Conservation (phyloP, 2,113 vertebrate species). For the Hippocampus zosterae region DNA sequence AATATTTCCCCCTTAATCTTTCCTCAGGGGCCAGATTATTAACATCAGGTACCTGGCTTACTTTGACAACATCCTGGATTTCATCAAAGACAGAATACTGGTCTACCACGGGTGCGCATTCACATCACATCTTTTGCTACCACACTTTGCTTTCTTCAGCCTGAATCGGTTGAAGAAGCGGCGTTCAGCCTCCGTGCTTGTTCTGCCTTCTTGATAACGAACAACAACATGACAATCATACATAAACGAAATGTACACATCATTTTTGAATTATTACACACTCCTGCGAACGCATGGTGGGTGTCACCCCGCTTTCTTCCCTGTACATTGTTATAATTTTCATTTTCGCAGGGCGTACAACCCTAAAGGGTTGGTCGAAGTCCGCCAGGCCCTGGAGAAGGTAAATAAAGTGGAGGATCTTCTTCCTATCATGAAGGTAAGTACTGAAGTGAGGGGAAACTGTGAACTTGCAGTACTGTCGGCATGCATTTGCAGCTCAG, state of each 20-base stretch:
- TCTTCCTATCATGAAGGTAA: conserved; percentile 99
- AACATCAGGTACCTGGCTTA: conserved; percentile 96
- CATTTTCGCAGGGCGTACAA: conserved; percentile 80
- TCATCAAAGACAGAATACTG: conserved; percentile 97
- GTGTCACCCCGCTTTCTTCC: no score
- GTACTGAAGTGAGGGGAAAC: conserved; percentile 2
- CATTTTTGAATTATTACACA: no score
- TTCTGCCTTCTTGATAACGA: no score
- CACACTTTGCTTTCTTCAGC: background rate
- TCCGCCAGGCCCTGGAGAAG: conserved; percentile 90
- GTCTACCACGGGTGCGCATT: conserved; percentile 88
- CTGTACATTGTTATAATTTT: background rate
- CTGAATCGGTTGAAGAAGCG: background rate
- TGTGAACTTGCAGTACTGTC: background rate
- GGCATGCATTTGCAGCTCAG: background rate
- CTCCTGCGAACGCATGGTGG: no score
- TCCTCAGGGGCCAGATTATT: conserved; percentile 88
- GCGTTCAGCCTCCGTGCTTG: no score
- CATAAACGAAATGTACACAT: no score
- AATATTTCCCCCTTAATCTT: background rate
- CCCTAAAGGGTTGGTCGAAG: conserved; percentile 85
- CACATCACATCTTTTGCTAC: background rate
- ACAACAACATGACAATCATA: no score
- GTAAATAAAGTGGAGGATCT: conserved; percentile 96
- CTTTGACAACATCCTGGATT: conserved; percentile 94